Evolutionary conservation across 2,113 vertebrate species (phyloP).

Genomic region (Clarias gariepinus): DNA sequence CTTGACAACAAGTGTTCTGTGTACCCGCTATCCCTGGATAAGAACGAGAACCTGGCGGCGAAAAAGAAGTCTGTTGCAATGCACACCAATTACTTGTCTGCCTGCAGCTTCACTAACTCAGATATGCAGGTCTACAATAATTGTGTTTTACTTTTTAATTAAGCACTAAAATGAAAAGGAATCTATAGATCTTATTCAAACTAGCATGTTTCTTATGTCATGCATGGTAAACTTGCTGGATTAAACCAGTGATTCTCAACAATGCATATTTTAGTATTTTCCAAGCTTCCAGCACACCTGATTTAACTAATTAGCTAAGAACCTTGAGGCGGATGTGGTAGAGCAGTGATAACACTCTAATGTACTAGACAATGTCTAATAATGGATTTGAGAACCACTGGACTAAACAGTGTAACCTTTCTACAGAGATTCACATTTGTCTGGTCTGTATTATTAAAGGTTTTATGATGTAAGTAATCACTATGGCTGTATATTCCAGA

Average conservation of each 20-base stretch:
- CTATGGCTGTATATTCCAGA: conserved; percentile 69
- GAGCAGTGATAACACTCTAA: no score
- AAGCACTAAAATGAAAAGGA: neutral
- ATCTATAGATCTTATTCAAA: neutral
- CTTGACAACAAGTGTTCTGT: conserved; percentile 99
- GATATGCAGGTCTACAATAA: conserved; percentile 89
- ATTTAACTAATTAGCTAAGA: no score
- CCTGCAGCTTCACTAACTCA: conserved; percentile 98
- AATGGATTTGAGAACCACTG: no score
- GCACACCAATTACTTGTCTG: conserved; percentile 98
- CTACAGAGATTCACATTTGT: neutral
- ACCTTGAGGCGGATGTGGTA: no score
- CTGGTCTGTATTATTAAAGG: neutral
- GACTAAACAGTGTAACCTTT: neutral
- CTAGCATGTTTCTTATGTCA: neutral
- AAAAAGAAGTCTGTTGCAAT: conserved; percentile 99
- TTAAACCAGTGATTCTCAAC: neutral
- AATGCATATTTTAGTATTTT: no score
- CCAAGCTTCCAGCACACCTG: no score
- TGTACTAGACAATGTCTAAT: no score
- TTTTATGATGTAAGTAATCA: neutral
- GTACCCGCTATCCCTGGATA: conserved; percentile 97
- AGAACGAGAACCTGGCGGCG: conserved; percentile 97
- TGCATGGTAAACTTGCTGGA: neutral
- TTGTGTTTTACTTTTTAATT: neutral